phyloP scores from a whole-genome alignment of 2,797 vertebrate species.

The Ptychobarbus kaznakovi region DNA sequence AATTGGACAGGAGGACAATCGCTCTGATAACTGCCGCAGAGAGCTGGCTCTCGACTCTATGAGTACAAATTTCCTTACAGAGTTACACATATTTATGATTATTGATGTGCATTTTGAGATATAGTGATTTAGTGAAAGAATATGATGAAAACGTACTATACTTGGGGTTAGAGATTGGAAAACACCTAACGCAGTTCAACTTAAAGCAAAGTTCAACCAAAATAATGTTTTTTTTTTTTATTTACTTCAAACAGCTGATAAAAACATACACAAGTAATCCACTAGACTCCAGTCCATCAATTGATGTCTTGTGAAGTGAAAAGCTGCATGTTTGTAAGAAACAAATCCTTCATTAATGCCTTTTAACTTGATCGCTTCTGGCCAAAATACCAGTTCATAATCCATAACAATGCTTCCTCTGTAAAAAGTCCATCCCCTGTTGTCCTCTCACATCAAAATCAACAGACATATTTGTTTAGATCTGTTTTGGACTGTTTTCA shows the following conservation, averaged over 20 bases:
- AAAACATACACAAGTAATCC: neutral
- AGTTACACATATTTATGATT: neutral
- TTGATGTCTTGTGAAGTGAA: neutral
- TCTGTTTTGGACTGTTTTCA: neutral
- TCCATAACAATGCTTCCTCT: neutral
- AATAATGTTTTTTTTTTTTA: no score
- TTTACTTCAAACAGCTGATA: neutral
- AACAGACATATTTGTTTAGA: neutral
- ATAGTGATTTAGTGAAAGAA: neutral
- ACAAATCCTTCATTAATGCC: neutral
- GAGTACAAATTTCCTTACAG: neutral
- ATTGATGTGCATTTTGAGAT: neutral
- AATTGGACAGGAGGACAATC: slow-evolving; percentile 48
- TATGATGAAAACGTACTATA: neutral
- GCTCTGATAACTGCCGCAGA: neutral
- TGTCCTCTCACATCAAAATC: neutral
- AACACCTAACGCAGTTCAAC: neutral
- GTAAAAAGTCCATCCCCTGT: neutral
- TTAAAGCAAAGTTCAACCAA: neutral
- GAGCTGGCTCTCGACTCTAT: neutral
- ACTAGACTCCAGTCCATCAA: neutral
- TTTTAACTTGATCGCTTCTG: neutral
- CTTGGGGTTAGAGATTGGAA: slow-evolving; percentile 27
- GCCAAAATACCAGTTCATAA: neutral
- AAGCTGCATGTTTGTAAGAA: neutral